Percentiles rank a stretch among this genome's conserved stretches.
Conservation (phyloP, 1,140 invertebrate genomes). For the Aphelinus certus region DNA sequence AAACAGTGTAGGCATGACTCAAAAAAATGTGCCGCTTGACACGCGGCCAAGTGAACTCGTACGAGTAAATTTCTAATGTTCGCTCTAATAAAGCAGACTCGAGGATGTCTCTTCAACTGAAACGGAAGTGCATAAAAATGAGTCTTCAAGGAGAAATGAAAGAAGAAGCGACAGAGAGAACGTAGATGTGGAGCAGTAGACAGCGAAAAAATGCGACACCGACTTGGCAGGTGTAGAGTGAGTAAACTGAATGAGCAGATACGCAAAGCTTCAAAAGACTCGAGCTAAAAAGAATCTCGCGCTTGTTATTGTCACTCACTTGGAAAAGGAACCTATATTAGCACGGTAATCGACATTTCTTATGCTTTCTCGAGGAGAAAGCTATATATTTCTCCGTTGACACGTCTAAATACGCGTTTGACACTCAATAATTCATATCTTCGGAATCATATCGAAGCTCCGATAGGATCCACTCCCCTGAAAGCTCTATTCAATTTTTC, state of each 20-base stretch:
- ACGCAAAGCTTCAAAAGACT: background rate
- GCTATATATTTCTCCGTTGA: no score
- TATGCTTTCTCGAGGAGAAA: no score
- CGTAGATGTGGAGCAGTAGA: background rate
- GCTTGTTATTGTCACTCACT: background rate
- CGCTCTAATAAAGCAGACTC: background rate
- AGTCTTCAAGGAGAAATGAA: background rate
- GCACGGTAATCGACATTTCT: no score
- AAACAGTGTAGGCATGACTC: no score
- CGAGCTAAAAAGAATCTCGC: background rate
- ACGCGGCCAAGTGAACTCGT: background rate
- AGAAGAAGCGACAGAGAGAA: background rate
- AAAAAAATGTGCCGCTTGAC: no score
- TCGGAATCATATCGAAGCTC: no score
- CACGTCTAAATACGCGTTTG: no score
- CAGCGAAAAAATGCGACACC: background rate
- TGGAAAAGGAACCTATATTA: no score
- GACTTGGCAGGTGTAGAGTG: background rate
- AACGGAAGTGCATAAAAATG: background rate
- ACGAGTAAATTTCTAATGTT: slow-evolving; percentile 5
- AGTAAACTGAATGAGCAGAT: slow-evolving; percentile 1
- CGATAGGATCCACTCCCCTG: no score
- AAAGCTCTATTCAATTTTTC: no score
- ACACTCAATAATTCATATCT: no score
- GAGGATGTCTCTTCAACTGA: background rate